Conservation (phyloP, 2,888 invertebrate genomes). For the Tetheella fluctuosa region DNA sequence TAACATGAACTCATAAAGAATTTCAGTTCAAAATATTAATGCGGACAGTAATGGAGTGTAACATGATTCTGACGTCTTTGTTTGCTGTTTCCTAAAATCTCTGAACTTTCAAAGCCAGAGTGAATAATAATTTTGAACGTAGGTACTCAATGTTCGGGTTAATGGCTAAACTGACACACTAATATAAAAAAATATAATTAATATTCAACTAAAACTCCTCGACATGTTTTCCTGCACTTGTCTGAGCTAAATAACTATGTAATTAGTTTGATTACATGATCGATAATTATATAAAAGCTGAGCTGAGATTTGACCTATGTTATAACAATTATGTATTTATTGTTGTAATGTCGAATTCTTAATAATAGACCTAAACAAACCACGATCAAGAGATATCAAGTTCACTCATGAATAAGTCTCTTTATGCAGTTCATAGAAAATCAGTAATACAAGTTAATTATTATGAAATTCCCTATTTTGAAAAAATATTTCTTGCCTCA, state of each 20-base stretch:
- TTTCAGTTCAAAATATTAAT: too few relatives aligned
- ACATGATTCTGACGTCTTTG: too few relatives aligned
- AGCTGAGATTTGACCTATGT: neutral
- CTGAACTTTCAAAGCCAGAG: too few relatives aligned
- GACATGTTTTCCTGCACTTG: neutral
- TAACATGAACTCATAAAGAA: neutral
- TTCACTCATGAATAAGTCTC: neutral
- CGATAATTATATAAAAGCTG: neutral
- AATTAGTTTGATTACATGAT: neutral
- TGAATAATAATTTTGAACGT: too few relatives aligned
- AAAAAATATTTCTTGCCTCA: too few relatives aligned
- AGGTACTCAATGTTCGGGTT: too few relatives aligned
- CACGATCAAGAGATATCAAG: neutral
- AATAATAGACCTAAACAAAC: neutral
- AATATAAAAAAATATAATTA: too few relatives aligned
- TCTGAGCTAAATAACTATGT: neutral
- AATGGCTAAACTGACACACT: too few relatives aligned
- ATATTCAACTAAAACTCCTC: too few relatives aligned
- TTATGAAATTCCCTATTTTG: too few relatives aligned
- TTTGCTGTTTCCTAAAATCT: too few relatives aligned
- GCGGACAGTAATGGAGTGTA: too few relatives aligned
- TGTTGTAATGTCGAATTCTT: neutral
- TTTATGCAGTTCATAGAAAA: neutral
- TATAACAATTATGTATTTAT: neutral
- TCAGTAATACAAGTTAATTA: slow-evolving; percentile 1